Conservation (phyloP, 2,797 vertebrate genomes). For the Miichthys miiuy region DNA sequence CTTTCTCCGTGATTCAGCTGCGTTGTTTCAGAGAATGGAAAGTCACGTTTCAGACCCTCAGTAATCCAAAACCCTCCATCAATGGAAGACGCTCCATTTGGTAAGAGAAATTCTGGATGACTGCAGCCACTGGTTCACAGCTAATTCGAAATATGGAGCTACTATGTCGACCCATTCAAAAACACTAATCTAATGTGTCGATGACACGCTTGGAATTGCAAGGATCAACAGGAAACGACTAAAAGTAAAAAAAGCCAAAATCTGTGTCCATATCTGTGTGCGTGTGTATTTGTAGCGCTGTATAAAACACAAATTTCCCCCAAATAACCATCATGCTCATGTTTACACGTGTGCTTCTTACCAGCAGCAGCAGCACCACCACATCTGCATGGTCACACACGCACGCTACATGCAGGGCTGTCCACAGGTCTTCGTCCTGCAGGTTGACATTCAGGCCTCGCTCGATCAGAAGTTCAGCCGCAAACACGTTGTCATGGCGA, state of each 20-base stretch:
- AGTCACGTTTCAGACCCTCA: conserved; percentile 14
- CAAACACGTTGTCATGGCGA: conserved; percentile 94
- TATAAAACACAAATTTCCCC: not conserved
- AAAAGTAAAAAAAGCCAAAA: conserved; percentile 1
- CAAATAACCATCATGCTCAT: not conserved
- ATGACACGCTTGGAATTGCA: conserved; percentile 27
- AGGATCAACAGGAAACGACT: conserved; percentile 19
- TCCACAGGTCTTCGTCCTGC: conserved; percentile 96
- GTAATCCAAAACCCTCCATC: conserved; percentile 40
- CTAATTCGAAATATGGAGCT: conserved; percentile 27
- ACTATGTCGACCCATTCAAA: conserved; percentile 9
- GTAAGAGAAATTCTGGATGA: conserved; percentile 34
- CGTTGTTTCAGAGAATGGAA: conserved; percentile 35
- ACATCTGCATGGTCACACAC: conserved; percentile 93
- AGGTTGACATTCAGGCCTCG: conserved; percentile 92
- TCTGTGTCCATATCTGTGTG: not conserved
- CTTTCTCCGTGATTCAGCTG: conserved; percentile 32
- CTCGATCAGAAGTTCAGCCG: conserved; percentile 93
- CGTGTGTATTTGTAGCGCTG: not conserved
- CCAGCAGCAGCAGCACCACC: conserved; percentile 91
- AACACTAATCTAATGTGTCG: conserved; percentile 55
- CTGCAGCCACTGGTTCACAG: conserved; percentile 33
- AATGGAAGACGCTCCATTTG: conserved; percentile 26
- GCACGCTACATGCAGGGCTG: conserved; percentile 93
- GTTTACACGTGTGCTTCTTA: conserved; percentile 78